Evolutionary conservation across 2,797 vertebrate genomes (phyloP).

Genomic region (Artibeus lituratus): DNA sequence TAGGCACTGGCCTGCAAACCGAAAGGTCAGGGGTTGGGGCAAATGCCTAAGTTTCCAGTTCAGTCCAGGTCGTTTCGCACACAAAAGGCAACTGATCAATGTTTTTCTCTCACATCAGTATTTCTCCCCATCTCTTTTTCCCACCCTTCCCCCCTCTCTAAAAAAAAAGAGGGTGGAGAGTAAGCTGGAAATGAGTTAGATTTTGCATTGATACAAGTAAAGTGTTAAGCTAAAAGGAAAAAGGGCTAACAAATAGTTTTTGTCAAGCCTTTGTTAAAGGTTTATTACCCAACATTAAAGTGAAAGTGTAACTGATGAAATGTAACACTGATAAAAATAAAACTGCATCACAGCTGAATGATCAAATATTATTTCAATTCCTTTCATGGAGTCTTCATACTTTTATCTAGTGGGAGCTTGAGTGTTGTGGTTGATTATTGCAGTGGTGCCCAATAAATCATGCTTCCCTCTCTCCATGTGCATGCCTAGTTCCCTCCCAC

Average conservation of each 20-base stretch:
- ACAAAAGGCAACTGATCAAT: too few species aligned
- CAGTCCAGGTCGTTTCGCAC: too few species aligned
- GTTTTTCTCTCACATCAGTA: too few species aligned
- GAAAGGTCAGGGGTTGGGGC: too few species aligned
- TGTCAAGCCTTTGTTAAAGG: neutral
- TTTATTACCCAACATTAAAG: neutral
- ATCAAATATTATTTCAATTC: slow-evolving; percentile 41
- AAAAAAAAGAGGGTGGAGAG: too few species aligned
- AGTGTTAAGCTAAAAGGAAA: neutral
- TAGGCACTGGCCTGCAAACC: too few species aligned
- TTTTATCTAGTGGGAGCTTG: neutral
- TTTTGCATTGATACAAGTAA: neutral
- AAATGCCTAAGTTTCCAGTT: too few species aligned
- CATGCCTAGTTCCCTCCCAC: neutral
- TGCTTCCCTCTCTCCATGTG: neutral
- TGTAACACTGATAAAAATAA: slow-evolving; percentile 9
- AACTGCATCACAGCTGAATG: neutral
- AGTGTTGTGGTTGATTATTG: neutral
- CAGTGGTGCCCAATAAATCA: neutral
- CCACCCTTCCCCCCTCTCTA: too few species aligned
- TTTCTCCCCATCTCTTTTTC: too few species aligned
- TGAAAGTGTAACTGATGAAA: neutral
- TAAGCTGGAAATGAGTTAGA: neutral
- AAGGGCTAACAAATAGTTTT: neutral
- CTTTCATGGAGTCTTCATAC: neutral